A percentile compares a stretch with the other conserved stretches of the same genome.
Conservation (phyloP, 2,888 invertebrate species). For the Nomada fabriciana region DNA sequence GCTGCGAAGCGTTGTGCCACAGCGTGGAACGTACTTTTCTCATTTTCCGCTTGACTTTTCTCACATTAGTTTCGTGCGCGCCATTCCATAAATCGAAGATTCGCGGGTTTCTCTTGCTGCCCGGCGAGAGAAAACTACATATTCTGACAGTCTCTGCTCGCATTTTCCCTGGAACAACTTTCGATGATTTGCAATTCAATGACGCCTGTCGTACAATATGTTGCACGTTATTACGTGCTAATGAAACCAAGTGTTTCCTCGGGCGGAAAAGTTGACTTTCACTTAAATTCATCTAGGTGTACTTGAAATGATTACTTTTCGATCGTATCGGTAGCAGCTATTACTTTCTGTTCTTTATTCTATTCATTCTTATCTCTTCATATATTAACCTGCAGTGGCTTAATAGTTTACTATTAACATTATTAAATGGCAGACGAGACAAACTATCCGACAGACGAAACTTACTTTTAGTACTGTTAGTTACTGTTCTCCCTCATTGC, state of each 20-base stretch:
- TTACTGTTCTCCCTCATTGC: too few relatives aligned
- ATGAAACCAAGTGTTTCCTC: conserved; percentile 42
- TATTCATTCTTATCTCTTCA: too few relatives aligned
- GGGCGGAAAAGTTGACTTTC: conserved; percentile 46
- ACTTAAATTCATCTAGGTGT: conserved; percentile 13
- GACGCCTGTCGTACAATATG: conserved; percentile 25
- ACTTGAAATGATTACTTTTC: not conserved
- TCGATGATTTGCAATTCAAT: conserved; percentile 54
- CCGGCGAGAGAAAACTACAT: conserved; percentile 7
- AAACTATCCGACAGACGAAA: too few relatives aligned
- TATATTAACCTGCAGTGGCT: too few relatives aligned
- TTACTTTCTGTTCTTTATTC: too few relatives aligned
- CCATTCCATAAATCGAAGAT: conserved; percentile 45
- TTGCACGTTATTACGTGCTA: conserved; percentile 29
- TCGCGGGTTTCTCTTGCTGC: conserved; percentile 46
- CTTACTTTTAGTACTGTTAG: too few relatives aligned
- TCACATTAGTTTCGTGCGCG: conserved; percentile 13
- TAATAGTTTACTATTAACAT: too few relatives aligned
- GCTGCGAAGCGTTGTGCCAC: conserved; percentile 36
- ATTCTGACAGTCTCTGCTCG: conserved; percentile 29
- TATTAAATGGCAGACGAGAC: too few relatives aligned
- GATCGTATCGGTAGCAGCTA: not conserved
- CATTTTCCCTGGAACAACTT: conserved; percentile 31
- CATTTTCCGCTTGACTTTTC: conserved; percentile 48
- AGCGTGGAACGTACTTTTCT: conserved; percentile 42